Conservation (phyloP, 2,797 vertebrate species). For the Artibeus lituratus region DNA sequence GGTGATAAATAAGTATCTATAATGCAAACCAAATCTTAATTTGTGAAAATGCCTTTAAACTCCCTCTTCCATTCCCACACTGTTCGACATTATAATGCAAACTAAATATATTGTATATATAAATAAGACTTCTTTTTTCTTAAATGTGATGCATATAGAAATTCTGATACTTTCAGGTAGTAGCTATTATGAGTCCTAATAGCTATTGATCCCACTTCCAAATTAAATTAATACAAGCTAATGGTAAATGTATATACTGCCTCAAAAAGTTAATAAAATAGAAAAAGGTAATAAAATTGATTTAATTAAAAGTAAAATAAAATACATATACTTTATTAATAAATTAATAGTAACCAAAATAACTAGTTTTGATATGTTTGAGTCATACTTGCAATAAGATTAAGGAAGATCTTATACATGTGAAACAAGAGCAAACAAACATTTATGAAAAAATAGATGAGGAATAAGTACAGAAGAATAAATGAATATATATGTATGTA, state of each 20-base stretch:
- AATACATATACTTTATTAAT: background rate
- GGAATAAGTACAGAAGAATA: background rate
- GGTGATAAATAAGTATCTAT: background rate
- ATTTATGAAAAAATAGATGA: background rate
- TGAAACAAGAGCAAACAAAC: background rate
- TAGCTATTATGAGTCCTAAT: background rate
- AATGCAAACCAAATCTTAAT: background rate
- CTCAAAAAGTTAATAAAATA: background rate
- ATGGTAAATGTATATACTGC: background rate
- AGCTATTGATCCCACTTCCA: background rate
- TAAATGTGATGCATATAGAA: background rate
- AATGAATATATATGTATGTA: background rate
- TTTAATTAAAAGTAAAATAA: background rate
- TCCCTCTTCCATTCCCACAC: background rate
- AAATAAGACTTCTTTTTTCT: background rate
- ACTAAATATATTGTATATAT: background rate
- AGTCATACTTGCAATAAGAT: background rate
- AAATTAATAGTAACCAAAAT: background rate
- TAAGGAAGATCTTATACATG: background rate
- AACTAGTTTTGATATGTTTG: background rate
- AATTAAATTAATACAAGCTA: background rate
- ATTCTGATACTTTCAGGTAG: background rate
- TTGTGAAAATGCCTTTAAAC: background rate
- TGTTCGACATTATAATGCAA: background rate
- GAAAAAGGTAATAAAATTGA: background rate